These are phyloP conservation scores for Brachycybe producta DNA, from an alignment of 2,888 invertebrate genomes.

Conservation along the genomic window DNA sequence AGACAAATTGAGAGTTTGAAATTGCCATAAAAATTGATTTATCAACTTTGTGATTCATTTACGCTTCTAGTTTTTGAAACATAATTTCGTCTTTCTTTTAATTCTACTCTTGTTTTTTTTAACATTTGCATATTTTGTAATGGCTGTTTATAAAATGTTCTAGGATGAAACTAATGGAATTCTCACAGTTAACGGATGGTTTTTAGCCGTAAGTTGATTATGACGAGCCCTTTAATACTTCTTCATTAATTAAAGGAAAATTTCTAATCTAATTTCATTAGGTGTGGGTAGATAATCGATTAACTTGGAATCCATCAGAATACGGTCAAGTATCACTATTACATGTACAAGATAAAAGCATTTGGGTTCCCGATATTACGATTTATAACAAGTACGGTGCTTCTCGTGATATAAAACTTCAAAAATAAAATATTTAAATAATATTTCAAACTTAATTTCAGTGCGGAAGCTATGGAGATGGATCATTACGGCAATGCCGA, in stretches of 20 bases:
- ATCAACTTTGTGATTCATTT: too few relatives aligned
- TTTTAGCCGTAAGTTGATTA: background rate
- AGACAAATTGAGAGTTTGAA: too few relatives aligned
- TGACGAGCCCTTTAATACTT: background rate
- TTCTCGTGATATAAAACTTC: slow-evolving; percentile 4
- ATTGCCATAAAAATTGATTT: too few relatives aligned
- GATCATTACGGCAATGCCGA: too few relatives aligned
- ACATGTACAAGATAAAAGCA: background rate
- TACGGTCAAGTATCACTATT: background rate
- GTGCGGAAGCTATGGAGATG: too few relatives aligned
- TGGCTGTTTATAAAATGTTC: too few relatives aligned
- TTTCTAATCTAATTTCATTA: background rate
- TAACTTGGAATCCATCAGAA: background rate
- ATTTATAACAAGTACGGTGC: background rate
- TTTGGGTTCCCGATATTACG: slow-evolving; percentile 3
- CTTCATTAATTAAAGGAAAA: background rate
- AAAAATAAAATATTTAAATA: too few relatives aligned
- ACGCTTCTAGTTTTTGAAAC: too few relatives aligned
- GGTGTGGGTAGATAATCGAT: background rate
- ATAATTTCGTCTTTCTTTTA: too few relatives aligned
- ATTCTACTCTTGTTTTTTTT: too few relatives aligned
- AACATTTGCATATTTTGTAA: too few relatives aligned
- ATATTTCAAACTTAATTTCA: too few relatives aligned
- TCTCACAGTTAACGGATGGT: background rate
- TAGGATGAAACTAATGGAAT: slow-evolving; percentile 5